A percentile compares a stretch with the other conserved stretches of the same genome.
Conservation (phyloP, 2,797 vertebrate genomes). For the Dromococcyx pavoninus region DNA sequence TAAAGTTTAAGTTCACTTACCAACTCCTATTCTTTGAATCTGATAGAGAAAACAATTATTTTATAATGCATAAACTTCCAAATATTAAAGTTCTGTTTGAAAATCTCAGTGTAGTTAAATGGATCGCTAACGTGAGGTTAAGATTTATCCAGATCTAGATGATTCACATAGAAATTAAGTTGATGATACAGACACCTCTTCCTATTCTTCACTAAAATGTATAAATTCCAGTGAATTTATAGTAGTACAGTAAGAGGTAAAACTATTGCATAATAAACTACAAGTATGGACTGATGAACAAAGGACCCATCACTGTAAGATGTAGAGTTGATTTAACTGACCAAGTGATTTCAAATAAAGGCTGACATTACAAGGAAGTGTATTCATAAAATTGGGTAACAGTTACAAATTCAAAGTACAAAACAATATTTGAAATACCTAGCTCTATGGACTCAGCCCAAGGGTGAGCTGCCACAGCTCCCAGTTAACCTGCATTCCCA, state of each 20-base stretch:
- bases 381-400: background rate
- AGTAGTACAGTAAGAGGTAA: background rate
- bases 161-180: background rate
- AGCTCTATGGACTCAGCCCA: background rate
- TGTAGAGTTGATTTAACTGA: background rate
- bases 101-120: background rate
- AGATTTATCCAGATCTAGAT: background rate
- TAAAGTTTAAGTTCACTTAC: background rate
- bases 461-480: background rate
- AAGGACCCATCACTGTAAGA: background rate
- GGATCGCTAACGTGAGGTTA: background rate
- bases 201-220: background rate
- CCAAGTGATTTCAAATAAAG: background rate
- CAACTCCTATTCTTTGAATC: background rate
- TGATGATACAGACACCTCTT: background rate
- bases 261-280: background rate
- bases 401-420: background rate
- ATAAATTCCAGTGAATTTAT: background rate
- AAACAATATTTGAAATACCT: background rate
- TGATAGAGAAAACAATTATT: background rate
- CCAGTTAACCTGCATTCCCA: background rate
- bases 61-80: background rate
- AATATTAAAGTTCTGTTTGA: background rate
- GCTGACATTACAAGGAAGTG: background rate
- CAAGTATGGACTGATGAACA: background rate